Evolutionary conservation across 2,113 vertebrate genomes (phyloP).

Genomic region (Ramphastos sulfuratus): DNA sequence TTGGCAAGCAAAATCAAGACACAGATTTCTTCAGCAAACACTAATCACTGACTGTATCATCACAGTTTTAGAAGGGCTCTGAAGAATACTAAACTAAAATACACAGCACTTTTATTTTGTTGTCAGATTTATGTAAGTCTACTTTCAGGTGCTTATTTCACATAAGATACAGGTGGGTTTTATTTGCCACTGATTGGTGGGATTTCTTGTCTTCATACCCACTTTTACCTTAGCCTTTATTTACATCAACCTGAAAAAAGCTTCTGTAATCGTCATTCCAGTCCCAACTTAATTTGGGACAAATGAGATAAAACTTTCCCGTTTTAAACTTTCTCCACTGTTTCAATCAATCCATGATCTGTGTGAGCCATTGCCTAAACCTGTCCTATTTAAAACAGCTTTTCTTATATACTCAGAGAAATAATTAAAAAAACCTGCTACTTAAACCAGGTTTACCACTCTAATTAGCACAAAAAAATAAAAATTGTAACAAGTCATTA

Average conservation of each 20-base stretch:
- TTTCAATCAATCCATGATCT: background rate
- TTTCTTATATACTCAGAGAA: background rate
- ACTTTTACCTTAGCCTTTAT: background rate
- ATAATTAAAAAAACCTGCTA: background rate
- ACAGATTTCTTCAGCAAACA: background rate
- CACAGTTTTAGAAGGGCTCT: background rate
- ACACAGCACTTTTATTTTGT: background rate
- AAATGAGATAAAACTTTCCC: background rate
- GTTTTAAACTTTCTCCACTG: background rate
- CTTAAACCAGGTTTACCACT: background rate
- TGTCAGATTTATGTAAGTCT: background rate
- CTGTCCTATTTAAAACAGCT: background rate
- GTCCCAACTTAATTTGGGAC: background rate
- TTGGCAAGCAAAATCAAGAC: background rate
- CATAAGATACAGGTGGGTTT: background rate
- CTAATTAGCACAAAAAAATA: background rate
- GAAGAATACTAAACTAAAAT: background rate
- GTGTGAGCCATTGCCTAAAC: background rate
- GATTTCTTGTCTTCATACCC: background rate
- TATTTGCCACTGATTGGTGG: background rate
- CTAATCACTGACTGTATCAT: background rate
- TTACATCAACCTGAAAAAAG: background rate
- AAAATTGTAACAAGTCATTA: background rate
- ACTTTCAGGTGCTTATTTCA: background rate
- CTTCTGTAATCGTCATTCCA: background rate